These are phyloP conservation scores for Dasyornis broadbenti DNA, from an alignment of 2,113 vertebrate species.

Conservation along the genomic window DNA sequence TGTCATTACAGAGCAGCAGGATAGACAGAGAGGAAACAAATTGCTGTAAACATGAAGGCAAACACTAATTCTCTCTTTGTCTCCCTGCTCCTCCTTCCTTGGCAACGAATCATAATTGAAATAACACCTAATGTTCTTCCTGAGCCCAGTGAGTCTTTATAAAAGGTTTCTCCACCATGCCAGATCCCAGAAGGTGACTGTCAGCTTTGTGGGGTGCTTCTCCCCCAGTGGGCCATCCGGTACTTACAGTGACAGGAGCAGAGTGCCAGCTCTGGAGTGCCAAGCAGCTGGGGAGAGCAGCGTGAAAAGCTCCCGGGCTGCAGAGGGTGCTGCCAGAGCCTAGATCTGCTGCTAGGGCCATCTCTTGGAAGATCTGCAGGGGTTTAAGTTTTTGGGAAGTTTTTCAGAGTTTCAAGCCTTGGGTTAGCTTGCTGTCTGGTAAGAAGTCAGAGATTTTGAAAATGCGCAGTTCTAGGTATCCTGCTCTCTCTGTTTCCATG, in stretches of 20 bases:
- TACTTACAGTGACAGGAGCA: neutral
- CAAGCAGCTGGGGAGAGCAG: neutral
- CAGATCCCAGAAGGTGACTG: neutral
- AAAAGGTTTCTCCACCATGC: neutral
- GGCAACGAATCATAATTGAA: neutral
- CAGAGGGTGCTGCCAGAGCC: neutral
- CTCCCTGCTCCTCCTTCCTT: neutral
- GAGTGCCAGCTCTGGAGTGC: neutral
- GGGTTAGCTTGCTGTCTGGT: neutral
- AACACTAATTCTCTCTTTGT: neutral
- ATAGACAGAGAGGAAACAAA: neutral
- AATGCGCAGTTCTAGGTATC: neutral
- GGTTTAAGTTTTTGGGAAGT: neutral
- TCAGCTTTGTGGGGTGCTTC: neutral
- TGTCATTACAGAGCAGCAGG: neutral
- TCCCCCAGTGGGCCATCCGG: fast-evolving
- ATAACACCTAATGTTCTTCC: neutral
- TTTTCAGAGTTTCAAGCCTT: neutral
- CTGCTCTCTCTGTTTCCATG: neutral
- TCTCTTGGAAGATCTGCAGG: neutral
- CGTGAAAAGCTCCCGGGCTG: neutral
- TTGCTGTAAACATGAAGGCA: neutral
- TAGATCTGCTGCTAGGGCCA: neutral
- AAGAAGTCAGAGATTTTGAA: neutral
- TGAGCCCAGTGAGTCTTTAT: neutral